Evolutionary conservation across 2,113 vertebrate species (phyloP).

Genomic region (Nothocercus julius): DNA sequence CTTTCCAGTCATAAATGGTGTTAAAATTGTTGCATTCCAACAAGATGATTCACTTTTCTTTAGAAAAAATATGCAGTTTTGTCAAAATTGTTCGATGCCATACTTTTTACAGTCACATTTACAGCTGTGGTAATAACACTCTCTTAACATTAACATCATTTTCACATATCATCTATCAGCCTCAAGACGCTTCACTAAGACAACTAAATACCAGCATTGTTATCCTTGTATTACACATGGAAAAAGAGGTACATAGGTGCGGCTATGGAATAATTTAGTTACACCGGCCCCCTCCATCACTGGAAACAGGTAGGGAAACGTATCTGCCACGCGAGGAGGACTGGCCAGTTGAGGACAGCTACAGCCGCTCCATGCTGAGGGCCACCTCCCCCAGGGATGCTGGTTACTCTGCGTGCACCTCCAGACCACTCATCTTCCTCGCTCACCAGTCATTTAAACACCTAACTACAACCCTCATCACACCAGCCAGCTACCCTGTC

Average conservation of each 20-base stretch:
- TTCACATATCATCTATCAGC: neutral
- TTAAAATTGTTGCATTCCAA: neutral
- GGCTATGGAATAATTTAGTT: neutral
- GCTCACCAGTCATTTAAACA: neutral
- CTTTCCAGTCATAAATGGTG: neutral
- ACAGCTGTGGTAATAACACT: neutral
- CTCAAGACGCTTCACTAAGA: neutral
- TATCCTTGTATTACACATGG: neutral
- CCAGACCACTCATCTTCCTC: neutral
- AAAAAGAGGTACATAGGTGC: neutral
- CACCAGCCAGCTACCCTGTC: neutral
- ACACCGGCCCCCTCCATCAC: fast-evolving
- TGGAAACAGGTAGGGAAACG: neutral
- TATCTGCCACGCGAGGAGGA: neutral
- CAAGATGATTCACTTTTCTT: neutral
- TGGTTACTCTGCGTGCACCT: neutral
- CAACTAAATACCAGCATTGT: neutral
- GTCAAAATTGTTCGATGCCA: neutral
- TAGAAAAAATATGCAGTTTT: neutral
- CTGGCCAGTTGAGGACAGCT: neutral
- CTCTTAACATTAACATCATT: neutral
- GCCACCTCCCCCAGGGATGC: neutral
- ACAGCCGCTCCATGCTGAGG: neutral
- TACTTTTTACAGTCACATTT: conserved; percentile 1
- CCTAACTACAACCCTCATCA: neutral